Evolutionary conservation across 2,797 vertebrate genomes (phyloP).

Genomic region (Poeciliopsis turneri): DNA sequence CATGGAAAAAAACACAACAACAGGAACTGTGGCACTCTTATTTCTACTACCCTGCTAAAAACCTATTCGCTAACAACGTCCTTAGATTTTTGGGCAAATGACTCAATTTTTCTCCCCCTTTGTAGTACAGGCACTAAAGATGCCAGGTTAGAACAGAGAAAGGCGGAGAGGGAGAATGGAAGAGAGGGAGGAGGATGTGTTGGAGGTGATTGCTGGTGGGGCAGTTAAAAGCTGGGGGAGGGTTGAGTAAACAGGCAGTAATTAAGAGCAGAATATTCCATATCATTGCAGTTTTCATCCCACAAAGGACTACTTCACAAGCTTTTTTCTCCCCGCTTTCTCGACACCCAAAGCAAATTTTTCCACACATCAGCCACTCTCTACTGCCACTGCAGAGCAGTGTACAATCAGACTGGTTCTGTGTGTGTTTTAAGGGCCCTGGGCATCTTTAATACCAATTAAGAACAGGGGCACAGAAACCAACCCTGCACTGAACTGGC

Average conservation of each 20-base stretch:
- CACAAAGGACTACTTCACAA: conserved; percentile 71
- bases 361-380: conserved; percentile 66
- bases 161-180: conserved; percentile 43
- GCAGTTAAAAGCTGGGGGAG: conserved; percentile 56
- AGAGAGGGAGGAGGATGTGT: conserved; percentile 23
- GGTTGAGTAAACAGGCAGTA: conserved; percentile 80
- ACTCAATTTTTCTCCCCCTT: conserved; percentile 2
- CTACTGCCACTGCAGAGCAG: conserved; percentile 56
- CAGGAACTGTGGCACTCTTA: background rate
- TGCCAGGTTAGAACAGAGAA: conserved; percentile 43
- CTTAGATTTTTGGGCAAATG: background rate
- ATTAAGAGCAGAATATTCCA: conserved; percentile 82
- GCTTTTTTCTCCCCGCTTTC: conserved; percentile 39
- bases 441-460: conserved; percentile 81
- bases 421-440: conserved; percentile 58
- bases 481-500: conserved; percentile 50
- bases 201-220: conserved; percentile 26
- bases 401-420: conserved; percentile 40
- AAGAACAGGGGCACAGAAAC: conserved; percentile 71
- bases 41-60: background rate
- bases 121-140: conserved; percentile 37
- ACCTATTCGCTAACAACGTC: no score
- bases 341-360: conserved; percentile 63
- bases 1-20: background rate
- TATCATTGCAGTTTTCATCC: conserved; percentile 79